phyloP scores from a whole-genome alignment of 2,113 vertebrate genomes.

The Hippocampus abdominalis region DNA sequence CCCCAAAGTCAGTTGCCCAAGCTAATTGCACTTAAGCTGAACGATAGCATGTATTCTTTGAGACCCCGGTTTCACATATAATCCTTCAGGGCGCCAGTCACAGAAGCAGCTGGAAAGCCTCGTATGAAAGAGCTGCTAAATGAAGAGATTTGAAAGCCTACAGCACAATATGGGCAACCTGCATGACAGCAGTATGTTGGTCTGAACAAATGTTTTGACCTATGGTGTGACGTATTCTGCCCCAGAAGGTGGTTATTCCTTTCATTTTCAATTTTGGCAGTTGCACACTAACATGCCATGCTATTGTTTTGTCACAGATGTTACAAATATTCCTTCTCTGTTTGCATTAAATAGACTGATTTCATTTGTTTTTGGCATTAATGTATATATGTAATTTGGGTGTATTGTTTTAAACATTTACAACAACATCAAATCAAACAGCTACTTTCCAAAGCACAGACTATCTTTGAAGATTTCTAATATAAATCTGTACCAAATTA shows the following conservation, averaged over 20 bases:
- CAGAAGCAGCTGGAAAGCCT: constrained; percentile 49
- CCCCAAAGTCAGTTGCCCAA: constrained; percentile 30
- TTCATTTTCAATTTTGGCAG: not conserved
- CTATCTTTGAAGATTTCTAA: too few species aligned
- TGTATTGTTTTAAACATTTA: not conserved
- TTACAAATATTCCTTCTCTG: not conserved
- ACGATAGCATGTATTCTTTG: constrained; percentile 39
- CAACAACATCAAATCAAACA: too few species aligned
- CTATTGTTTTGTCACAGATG: not conserved
- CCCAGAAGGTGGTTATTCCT: not conserved
- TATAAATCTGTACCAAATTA: too few species aligned
- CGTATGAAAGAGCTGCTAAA: constrained; percentile 31
- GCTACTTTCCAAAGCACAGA: too few species aligned
- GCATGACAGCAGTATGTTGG: not conserved
- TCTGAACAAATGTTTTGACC: not conserved
- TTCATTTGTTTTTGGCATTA: not conserved
- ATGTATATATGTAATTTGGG: not conserved
- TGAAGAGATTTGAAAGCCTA: constrained; percentile 19
- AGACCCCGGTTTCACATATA: constrained; percentile 27
- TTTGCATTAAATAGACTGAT: not conserved
- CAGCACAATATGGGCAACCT: constrained; percentile 14
- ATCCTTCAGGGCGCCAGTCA: constrained; percentile 32
- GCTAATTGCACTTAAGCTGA: constrained; percentile 43
- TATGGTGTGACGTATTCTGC: not conserved
- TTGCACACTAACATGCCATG: not conserved